Evolutionary conservation across 2,113 vertebrate genomes (phyloP), one percentile per base, ranked within the genome.

Genomic region (Neoarius graeffei): DNA sequence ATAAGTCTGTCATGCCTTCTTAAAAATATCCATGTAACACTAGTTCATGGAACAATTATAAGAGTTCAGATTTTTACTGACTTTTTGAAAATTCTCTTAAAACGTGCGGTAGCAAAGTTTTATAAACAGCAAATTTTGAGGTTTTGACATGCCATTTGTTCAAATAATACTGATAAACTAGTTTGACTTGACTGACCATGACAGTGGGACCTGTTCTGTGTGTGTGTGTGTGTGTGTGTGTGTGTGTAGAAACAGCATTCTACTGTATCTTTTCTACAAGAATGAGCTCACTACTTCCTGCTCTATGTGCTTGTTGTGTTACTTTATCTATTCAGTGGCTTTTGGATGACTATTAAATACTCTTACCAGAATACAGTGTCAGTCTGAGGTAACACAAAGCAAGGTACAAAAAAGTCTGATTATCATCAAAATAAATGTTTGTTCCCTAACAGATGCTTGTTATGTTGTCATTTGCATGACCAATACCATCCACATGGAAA

Each of bases 101-200:
- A 64, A 64, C 10, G 23, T 64, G 25, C 25, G 10, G 62, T 4
- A 27, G 50, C n/a, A 59, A 81, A 1, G 10, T 81, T 60, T 81
- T 81, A 81, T 88, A 81, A 74, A 13, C 80, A 59, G 35, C 74
- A 67, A 27, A 5, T 5, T 64, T 64, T 14, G 64, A n/a, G 42
- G 17, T 62, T 66, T 86, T 66, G 69, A 83, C 42, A 57, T 50
- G 25, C 66, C 59, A 66, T 89, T 89, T 89, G 81, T 76, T 89
- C 84, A 62, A 60, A 8, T 13, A 83, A 42, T 69, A 64, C 79
- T 86, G 76, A 71, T 80, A 81, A 86, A 85, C 73, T 73, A 67
- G 73, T 89, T 84, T 54, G 57, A 76, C 67, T 86, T 35, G 74
- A 76, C 48, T 64, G 60, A 73, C 64, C 52, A 56, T 50, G 74